Evolutionary conservation across 2,113 vertebrate genomes (phyloP).

Genomic region (Pygoscelis adeliae): DNA sequence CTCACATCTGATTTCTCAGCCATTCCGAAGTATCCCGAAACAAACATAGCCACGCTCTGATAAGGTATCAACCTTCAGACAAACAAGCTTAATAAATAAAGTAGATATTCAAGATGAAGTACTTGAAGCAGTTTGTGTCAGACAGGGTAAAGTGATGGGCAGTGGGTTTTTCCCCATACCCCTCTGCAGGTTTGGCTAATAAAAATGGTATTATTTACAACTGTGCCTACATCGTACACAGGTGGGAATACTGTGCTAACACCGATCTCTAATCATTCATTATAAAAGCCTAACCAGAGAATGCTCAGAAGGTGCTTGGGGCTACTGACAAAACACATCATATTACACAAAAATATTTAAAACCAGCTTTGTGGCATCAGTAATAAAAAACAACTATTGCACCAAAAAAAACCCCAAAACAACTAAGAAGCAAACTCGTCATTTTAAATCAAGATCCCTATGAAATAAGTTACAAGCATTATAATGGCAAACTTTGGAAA

Average conservation of each 20-base stretch:
- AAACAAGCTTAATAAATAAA: not conserved
- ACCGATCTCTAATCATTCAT: not conserved
- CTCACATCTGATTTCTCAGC: not conserved
- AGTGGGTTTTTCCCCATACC: rapidly evolving
- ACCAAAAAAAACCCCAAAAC: not conserved
- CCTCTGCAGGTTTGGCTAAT: not conserved
- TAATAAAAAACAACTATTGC: not conserved
- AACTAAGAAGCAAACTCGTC: not conserved
- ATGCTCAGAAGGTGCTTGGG: not conserved
- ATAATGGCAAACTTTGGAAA: not conserved
- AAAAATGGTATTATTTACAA: not conserved
- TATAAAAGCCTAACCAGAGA: not conserved
- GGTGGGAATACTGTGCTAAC: not conserved
- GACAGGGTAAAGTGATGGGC: not conserved
- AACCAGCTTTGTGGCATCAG: not conserved
- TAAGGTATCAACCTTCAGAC: not conserved
- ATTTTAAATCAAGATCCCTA: not conserved
- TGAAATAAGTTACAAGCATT: not conserved
- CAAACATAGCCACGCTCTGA: not conserved
- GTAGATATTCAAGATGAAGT: not conserved
- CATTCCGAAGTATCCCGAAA: not conserved
- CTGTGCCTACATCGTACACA: rapidly evolving
- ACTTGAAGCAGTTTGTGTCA: not conserved
- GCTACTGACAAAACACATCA: not conserved
- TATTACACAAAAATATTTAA: not conserved